These are phyloP conservation scores for Leucophenga montana DNA, from an alignment of 2,888 invertebrate genomes.

Conservation along the genomic window DNA sequence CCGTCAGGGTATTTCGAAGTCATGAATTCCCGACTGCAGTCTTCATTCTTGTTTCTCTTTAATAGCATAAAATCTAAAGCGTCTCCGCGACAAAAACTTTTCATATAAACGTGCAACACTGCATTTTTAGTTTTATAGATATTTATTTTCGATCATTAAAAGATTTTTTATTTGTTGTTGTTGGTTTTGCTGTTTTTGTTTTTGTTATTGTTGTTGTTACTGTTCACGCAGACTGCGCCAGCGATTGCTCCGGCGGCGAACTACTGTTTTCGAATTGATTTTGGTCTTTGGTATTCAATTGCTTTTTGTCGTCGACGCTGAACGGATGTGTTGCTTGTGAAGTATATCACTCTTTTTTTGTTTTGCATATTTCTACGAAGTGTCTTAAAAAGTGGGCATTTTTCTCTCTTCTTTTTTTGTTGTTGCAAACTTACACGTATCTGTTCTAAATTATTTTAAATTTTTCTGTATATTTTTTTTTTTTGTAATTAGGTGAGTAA, in stretches of 20 bases:
- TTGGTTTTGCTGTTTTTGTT: neutral
- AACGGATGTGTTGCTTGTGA: neutral
- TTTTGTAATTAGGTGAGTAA: too few relatives aligned
- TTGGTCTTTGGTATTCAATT: neutral
- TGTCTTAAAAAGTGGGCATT: too few relatives aligned
- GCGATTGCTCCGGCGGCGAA: neutral
- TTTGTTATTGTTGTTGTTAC: neutral
- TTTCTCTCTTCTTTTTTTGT: too few relatives aligned
- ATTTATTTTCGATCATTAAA: constrained; percentile 8
- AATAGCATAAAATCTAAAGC: too few relatives aligned
- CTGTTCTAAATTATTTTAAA: too few relatives aligned
- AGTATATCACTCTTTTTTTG: neutral
- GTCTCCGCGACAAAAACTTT: too few relatives aligned
- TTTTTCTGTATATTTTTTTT: too few relatives aligned
- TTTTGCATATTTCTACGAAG: neutral
- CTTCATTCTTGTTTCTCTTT: too few relatives aligned
- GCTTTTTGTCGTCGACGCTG: neutral
- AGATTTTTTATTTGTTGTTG: neutral
- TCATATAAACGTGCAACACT: neutral
- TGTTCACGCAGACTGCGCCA: neutral
- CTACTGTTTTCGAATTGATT: neutral
- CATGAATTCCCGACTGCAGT: too few relatives aligned
- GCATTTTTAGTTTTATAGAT: neutral
- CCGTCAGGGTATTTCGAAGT: too few relatives aligned
- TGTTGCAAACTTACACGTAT: too few relatives aligned